phyloP scores from a whole-genome alignment of 2,797 vertebrate genomes.

The Enteromius treurensis region DNA sequence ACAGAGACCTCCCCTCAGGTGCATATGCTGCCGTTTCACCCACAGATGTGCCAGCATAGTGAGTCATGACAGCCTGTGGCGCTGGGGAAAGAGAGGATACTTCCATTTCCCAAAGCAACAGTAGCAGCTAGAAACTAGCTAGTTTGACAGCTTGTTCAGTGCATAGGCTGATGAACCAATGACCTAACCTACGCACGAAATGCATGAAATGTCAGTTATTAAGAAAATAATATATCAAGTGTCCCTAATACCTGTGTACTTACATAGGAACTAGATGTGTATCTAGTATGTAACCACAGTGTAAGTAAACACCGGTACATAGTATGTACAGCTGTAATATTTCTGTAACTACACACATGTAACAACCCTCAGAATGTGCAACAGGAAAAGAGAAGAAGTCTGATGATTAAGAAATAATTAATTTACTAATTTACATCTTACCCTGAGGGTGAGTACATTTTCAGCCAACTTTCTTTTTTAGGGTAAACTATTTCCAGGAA shows the following conservation, averaged over 20 bases:
- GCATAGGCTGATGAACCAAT: not conserved
- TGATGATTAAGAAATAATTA: not conserved
- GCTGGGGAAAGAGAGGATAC: not conserved
- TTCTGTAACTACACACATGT: too few species aligned
- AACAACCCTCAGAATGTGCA: too few species aligned
- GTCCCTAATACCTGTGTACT: too few species aligned
- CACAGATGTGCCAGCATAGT: slow-evolving; percentile 33
- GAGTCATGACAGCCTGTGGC: slow-evolving; percentile 21
- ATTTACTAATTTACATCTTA: not conserved
- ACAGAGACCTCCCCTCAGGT: slow-evolving; percentile 36
- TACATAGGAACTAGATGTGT: too few species aligned
- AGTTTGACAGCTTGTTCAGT: not conserved
- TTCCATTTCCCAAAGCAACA: slow-evolving; percentile 12
- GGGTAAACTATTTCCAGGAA: too few species aligned
- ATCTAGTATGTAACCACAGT: too few species aligned
- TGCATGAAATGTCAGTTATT: not conserved
- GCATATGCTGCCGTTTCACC: slow-evolving; percentile 24
- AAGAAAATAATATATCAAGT: not conserved
- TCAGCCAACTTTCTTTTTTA: too few species aligned
- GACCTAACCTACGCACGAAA: not conserved
- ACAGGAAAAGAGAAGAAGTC: not conserved
- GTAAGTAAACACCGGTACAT: too few species aligned
- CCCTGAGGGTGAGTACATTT: too few species aligned
- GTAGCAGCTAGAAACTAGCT: not conserved
- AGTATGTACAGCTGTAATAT: too few species aligned